phyloP scores from a whole-genome alignment of 53 echinoderm and acorn worm genomes.

The Stichopus horrens region DNA sequence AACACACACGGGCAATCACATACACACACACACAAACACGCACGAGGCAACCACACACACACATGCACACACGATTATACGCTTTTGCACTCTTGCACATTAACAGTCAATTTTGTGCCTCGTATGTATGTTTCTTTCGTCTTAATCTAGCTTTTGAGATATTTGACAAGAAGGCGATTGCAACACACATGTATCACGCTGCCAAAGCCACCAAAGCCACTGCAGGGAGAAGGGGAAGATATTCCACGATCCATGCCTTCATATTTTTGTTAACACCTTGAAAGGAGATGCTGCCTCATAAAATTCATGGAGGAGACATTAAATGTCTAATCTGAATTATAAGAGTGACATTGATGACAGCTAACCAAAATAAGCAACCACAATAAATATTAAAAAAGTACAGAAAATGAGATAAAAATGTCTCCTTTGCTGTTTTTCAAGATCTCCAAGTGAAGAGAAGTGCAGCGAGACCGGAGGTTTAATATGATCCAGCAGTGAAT shows the following conservation, averaged over 20 bases:
- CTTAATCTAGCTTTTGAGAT: not conserved
- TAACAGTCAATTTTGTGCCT: too few species aligned
- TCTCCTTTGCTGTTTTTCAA: too few species aligned
- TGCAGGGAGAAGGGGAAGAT: not conserved
- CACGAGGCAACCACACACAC: too few species aligned
- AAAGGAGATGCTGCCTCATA: not conserved
- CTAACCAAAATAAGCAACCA: not conserved
- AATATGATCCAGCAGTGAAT: not conserved
- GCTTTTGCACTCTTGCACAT: too few species aligned
- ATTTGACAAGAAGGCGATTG: not conserved
- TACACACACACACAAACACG: too few species aligned
- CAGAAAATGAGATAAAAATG: not conserved
- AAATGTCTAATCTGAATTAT: not conserved
- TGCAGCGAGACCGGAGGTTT: not conserved
- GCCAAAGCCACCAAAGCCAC: not conserved
- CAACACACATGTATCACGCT: not conserved
- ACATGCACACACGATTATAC: too few species aligned
- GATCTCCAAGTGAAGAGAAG: too few species aligned
- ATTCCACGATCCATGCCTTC: not conserved
- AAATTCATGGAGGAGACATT: not conserved
- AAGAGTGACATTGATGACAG: not conserved
- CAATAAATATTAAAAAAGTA: not conserved
- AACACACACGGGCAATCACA: too few species aligned
- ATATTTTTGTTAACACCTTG: slow-evolving; percentile 5
- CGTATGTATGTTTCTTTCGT: too few species aligned